phyloP scores from a whole-genome alignment of 2,113 vertebrate genomes.

The human (Homo sapiens) region GRCh38 chr16:86259501-86260000 shows the following conservation, averaged over 20 bases:
- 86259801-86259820: too few relatives aligned
- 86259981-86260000: not conserved
- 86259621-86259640: not conserved
- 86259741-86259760: not conserved
- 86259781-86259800: rapidly evolving
- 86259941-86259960: not conserved
- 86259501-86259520: not conserved
- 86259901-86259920: not conserved
- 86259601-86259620: not conserved
- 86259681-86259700: too few relatives aligned
- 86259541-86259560: not conserved
- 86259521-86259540: not conserved
- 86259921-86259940: not conserved
- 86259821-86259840: rapidly evolving
- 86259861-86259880: not conserved
- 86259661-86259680: not conserved
- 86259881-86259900: not conserved
- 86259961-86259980: not conserved
- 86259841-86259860: rapidly evolving
- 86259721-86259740: not conserved
- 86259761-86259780: too few relatives aligned
- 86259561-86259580: not conserved
- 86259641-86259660: not conserved
- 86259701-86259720: not conserved
- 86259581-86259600: not conserved